Percentiles rank a stretch among this genome's conserved stretches.
Conservation (phyloP, 2,888 invertebrate species). For the Eupithecia pulchellata region DNA sequence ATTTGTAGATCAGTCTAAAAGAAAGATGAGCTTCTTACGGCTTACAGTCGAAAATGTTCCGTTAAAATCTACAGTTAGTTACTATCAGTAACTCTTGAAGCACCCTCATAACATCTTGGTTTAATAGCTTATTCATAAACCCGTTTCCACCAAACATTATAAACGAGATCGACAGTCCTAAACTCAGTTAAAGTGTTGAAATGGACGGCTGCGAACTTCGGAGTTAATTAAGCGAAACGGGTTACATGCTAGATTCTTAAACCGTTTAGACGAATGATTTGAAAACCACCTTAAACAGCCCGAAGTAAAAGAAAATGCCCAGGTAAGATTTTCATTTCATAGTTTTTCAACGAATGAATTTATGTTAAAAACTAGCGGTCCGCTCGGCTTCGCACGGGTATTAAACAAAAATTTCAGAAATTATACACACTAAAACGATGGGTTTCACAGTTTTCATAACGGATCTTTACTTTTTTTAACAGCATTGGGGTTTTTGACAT, state of each 20-base stretch:
- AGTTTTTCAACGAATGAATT: too few species aligned
- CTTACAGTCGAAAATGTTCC: too few species aligned
- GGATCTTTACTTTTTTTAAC: too few species aligned
- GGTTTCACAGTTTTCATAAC: too few species aligned
- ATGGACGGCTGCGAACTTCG: not conserved
- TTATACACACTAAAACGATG: too few species aligned
- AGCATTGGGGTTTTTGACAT: too few species aligned
- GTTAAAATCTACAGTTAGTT: too few species aligned
- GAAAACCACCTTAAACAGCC: not conserved
- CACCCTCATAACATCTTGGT: not conserved
- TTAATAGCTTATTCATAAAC: not conserved
- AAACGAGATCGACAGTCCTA: not conserved
- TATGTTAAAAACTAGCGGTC: too few species aligned
- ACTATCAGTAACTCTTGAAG: not conserved
- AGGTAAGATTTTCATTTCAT: not conserved
- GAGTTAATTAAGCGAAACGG: not conserved
- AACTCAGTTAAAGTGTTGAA: not conserved
- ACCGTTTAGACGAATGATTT: not conserved
- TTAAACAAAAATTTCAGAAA: too few species aligned
- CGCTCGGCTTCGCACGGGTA: too few species aligned
- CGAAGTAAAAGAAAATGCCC: not conserved
- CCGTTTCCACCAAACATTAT: not conserved
- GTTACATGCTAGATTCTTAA: not conserved
- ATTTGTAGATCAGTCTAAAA: too few species aligned
- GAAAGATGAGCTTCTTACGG: too few species aligned